Base-by-base conservation (phyloP, 2,888 invertebrate species). In the Ectemnius cavifrons region DNA sequence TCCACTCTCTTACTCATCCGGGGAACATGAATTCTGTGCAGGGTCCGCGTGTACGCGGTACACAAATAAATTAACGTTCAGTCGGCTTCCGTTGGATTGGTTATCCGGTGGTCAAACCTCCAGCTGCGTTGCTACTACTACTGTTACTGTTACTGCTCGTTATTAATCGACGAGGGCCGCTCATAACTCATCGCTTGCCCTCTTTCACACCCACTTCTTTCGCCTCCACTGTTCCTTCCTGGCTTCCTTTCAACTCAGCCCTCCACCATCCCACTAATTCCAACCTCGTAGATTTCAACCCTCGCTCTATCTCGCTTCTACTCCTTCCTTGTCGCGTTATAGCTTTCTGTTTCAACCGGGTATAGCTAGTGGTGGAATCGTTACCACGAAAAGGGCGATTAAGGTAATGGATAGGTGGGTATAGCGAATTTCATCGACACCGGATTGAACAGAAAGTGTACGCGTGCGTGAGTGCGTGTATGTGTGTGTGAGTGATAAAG, bases 21-120 rank as follows among this genome's bases (percentile, higher is more conserved):
- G 37, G 8, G 8, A 20, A 16, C 23, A 23, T 2, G 23, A 13
- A 18, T 20, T 2, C 13, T 58, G 59, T 27, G 8, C 5, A 6
- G 46, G 71, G 67, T 67, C 60, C 61, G 63, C 49, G 18, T 3
- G 46, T 63, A 62, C 56, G 47, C 58, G 64, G 57, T 47, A 47
- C 71, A 47, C 73, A 75, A 80, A 83, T 79, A 77, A 84, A 82
- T 79, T 65, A 84, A 81, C 81, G 78, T 83, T 80, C 77, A 78
- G 75, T 77, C 78, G 75, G 73, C 66, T 82, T 79, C 72, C 78
- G 68, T 57, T 61, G 67, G 46, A 73, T 69, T 71, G 60, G 68
- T 58, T 72, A 73, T 71, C 61, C 71, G 75, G 18, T 60, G 82
- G 78, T 83, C 78, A 75, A 79, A 69, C 68, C 71, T 79, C 72